Evolutionary conservation across 1,140 invertebrate genomes (phyloP).

Genomic region (Drosophila simulans): DNA sequence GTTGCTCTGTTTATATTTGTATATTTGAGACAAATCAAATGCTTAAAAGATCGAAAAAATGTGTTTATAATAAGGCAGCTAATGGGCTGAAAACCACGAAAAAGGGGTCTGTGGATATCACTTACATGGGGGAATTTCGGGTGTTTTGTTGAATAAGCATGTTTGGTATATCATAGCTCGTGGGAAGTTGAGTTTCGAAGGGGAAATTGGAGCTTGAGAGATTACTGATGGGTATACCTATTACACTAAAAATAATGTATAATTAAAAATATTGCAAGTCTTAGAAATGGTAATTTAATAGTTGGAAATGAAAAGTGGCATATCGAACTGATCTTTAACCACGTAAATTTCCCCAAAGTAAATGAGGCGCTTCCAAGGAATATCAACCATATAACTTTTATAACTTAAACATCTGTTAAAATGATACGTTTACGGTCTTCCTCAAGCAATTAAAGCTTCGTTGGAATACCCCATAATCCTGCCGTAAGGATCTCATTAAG

Average conservation of each 20-base stretch:
- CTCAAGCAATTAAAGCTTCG: constrained; percentile 21
- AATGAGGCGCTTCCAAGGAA: constrained; percentile 9
- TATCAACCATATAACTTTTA: background rate
- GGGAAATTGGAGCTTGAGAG: constrained; percentile 4
- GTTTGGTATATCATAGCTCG: constrained; percentile 21
- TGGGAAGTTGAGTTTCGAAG: constrained; percentile 13
- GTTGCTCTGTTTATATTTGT: constrained; percentile 63
- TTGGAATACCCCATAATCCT: constrained; percentile 24
- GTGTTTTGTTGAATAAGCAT: background rate
- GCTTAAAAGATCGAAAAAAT: constrained; percentile 54
- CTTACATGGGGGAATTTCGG: constrained; percentile 30
- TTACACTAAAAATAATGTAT: background rate
- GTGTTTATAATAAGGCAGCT: constrained; percentile 75
- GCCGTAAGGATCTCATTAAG: constrained; percentile 38
- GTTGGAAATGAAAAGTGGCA: background rate
- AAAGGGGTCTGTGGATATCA: constrained; percentile 66
- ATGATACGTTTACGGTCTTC: constrained; percentile 4
- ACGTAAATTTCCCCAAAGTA: background rate
- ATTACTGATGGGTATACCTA: constrained; percentile 2
- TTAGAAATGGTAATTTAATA: background rate
- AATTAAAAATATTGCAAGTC: background rate
- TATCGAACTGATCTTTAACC: background rate
- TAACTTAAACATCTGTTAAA: constrained; percentile 18
- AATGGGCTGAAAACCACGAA: constrained; percentile 55
- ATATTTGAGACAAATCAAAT: constrained; percentile 62